phyloP scores from a whole-genome alignment of 2,888 invertebrate species.

The Nowickia ferox region DNA sequence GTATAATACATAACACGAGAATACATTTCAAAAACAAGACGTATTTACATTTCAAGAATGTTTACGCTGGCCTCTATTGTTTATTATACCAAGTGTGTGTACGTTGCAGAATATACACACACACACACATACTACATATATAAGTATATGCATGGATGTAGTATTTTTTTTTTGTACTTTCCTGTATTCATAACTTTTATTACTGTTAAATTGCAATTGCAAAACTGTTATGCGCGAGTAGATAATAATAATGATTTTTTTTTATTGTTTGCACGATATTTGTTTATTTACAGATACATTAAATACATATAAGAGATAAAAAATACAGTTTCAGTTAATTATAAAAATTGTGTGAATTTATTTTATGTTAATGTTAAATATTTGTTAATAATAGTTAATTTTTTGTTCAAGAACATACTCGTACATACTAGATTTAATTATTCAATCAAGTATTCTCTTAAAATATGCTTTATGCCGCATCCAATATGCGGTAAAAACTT shows the following conservation, averaged over 20 bases:
- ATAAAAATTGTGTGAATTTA: too few species aligned
- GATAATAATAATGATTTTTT: neutral
- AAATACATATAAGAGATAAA: neutral
- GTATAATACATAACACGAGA: too few species aligned
- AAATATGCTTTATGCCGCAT: too few species aligned
- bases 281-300: neutral
- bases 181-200: neutral
- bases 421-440: too few species aligned
- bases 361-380: too few species aligned
- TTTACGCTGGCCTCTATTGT: too few species aligned
- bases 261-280: slow-evolving; percentile 1
- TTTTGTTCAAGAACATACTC: too few species aligned
- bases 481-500: too few species aligned
- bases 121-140: neutral
- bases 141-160: neutral
- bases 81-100: neutral
- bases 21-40: too few species aligned
- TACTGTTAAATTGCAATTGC: neutral
- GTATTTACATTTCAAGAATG: too few species aligned
- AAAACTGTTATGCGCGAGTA: neutral
- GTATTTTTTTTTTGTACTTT: neutral
- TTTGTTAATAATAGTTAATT: too few species aligned
- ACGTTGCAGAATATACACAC: neutral
- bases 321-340: neutral
- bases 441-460: too few species aligned